Percentiles rank a stretch among this genome's conserved stretches.
Conservation (phyloP, 2,888 invertebrate species). For the Timema podura region DNA sequence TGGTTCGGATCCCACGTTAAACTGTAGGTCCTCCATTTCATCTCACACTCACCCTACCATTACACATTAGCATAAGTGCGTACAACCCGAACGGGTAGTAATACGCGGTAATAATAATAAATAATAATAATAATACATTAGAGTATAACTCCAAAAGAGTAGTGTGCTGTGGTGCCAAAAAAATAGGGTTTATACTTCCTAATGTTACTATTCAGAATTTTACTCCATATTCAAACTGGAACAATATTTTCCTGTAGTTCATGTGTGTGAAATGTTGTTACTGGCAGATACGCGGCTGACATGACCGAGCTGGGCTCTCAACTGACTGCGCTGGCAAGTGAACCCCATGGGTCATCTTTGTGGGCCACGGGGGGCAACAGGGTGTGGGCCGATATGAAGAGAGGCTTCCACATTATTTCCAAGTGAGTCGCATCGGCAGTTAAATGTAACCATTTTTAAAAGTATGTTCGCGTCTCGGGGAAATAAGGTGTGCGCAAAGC, state of each 20-base stretch:
- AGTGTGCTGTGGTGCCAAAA: too few species aligned
- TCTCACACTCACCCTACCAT: too few species aligned
- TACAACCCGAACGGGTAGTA: too few species aligned
- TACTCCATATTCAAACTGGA: too few species aligned
- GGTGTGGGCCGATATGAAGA: constrained; percentile 52
- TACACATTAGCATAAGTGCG: too few species aligned
- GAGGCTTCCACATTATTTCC: constrained; percentile 48
- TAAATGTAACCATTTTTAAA: too few species aligned
- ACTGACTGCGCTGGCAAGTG: constrained; percentile 48
- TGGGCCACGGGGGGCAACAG: constrained; percentile 47
- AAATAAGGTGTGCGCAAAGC: too few species aligned
- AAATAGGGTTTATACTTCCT: background rate
- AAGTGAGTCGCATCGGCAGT: constrained; percentile 19
- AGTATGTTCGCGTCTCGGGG: too few species aligned
- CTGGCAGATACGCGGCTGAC: constrained; percentile 46
- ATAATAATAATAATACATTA: background rate
- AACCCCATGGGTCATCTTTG: constrained; percentile 42
- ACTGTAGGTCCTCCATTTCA: too few species aligned
- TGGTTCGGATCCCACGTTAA: too few species aligned
- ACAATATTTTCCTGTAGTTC: too few species aligned
- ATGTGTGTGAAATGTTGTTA: background rate
- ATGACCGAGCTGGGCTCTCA: constrained; percentile 54
- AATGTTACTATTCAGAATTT: background rate
- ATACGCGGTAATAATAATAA: background rate
- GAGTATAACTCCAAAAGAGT: background rate